These are phyloP conservation scores for Nothoprocta perdicaria DNA, from an alignment of 2,113 vertebrate genomes.

Conservation along the genomic window DNA sequence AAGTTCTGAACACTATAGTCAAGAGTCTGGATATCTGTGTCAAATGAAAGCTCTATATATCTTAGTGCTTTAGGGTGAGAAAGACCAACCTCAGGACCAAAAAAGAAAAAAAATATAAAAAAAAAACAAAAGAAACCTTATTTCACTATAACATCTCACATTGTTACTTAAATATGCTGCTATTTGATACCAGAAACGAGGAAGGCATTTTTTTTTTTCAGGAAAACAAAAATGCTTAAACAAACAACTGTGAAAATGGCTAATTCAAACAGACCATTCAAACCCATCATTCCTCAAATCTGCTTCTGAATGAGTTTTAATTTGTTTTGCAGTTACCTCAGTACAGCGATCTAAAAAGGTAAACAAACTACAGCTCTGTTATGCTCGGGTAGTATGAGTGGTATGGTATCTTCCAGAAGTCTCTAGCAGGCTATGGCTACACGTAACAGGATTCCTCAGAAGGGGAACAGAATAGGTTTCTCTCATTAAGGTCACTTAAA, in stretches of 20 bases:
- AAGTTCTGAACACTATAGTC: background rate
- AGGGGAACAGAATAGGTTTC: conserved; percentile 78
- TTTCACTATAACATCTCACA: conserved; percentile 61
- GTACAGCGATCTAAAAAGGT: conserved; percentile 74
- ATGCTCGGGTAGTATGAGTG: conserved; percentile 67
- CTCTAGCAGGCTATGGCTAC: conserved; percentile 80
- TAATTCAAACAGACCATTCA: conserved; percentile 65
- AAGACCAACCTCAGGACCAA: conserved; percentile 49
- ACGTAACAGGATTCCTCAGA: conserved; percentile 76
- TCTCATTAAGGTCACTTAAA: conserved; percentile 97
- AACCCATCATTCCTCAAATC: conserved; percentile 31
- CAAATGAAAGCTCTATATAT: conserved; percentile 39
- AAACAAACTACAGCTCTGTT: conserved; percentile 85
- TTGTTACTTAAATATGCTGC: conserved; percentile 54
- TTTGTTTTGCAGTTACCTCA: conserved; percentile 69
- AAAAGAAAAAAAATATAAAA: background rate
- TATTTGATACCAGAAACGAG: conserved; percentile 58
- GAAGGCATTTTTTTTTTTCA: conserved; percentile 54
- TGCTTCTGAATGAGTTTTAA: conserved; percentile 59
- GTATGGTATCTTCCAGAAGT: conserved; percentile 75
- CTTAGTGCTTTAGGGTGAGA: conserved; percentile 48
- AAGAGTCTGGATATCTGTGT: conserved; percentile 24
- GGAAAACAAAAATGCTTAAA: conserved; percentile 22
- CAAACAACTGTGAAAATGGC: conserved; percentile 61
- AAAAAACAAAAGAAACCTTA: background rate